Base-by-base conservation (phyloP, 2,797 vertebrate genomes). In the Syngnathus acus region DNA sequence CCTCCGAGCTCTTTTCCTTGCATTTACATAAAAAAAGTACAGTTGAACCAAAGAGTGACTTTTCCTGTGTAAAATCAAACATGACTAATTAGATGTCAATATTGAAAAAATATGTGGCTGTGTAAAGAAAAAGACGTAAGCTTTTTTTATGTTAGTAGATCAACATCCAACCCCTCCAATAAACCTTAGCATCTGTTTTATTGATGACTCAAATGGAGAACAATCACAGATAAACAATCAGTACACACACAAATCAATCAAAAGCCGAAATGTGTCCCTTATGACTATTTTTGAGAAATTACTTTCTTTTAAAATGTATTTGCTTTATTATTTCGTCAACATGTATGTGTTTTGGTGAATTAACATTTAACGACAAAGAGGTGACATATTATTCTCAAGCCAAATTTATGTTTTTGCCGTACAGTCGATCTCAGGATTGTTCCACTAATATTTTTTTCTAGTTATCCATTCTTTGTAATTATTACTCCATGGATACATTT, bases 361-460 rank as follows among this genome's bases (percentile, higher is more conserved):
- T 75, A 81, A 68, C 68, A 80, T 60, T 51, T 69, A 43, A 68
- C 79, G 70, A 74, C 68, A 65, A 79, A 82, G 64, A 79, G 71
- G 74, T 82, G 75, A 21, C 80, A 69, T 76, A 21, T 64, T 72
- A 78, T 78, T 88, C 76, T 85, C 74, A 87, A 86, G 83, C 84
- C 85, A 90, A 89, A 87, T 84, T 32, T 68, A 1, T 47, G 69
- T 76, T 77, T 80, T 73, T 71, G 74, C 71, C 73, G 76, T 78
- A 76, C 71, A 62, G 65, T 88, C 89, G 87, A 66, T 80, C 86
- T 89, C 86, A 90, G 86, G 82, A 82, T 62, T 78, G 14, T 79
- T 50, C 40, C 72, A 71, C 65, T 76, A 21, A 32, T 32, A 32
- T 32, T 66, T 69, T 74, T 13, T 23, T 16, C 26, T 9, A 17